Evolutionary conservation across 2,113 vertebrate species (phyloP), one percentile per base, ranked within the genome.

Genomic region (Zosterops pallidus): DNA sequence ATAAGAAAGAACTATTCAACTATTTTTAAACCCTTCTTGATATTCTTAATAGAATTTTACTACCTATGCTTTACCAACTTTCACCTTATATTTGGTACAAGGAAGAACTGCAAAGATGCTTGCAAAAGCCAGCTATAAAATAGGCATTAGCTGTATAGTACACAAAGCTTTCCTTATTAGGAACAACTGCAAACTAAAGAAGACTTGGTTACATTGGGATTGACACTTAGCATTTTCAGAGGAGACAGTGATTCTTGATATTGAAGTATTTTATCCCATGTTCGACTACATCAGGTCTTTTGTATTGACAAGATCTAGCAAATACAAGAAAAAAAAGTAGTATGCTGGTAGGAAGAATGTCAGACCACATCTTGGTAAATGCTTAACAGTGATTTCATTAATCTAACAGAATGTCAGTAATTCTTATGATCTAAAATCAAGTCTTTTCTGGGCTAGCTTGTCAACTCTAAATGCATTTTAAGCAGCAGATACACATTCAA

Each of bases 271-370:
- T 97, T 97, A 97, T 96, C 83, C 95, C 95, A 96, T 94, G 95
- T 86, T 97, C 83, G 86, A 96, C 94, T 96, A 95, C 92, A 96
- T 92, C 95, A 97, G 92, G 92, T 94, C 94, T 96, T 97, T 97
- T 97, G 87, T 96, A 97, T 23, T 97, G 95, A 97, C 92, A 97
- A 96, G 95, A 96, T 74, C 94, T 97, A 97, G 86, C 83, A 95
- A 97, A 97, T 92, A 97, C 96, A 96, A 96, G 91, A 97, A 96
- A 96, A 94, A 95, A 93, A 87, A 92, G 95, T 80, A 94, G 94
- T 44, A 67, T 90, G 67, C 80, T 93, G 90, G 89, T 93, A 95
- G 92, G 79, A 95, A 93, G 75, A 94, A 93, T 1, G 19, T 95
- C 90, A 97, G 89, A 86, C 50, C 42, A 91, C 63, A 95, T 74